Base-by-base conservation (phyloP, 1,140 invertebrate species). In the Schlechtendalia chinensis region DNA sequence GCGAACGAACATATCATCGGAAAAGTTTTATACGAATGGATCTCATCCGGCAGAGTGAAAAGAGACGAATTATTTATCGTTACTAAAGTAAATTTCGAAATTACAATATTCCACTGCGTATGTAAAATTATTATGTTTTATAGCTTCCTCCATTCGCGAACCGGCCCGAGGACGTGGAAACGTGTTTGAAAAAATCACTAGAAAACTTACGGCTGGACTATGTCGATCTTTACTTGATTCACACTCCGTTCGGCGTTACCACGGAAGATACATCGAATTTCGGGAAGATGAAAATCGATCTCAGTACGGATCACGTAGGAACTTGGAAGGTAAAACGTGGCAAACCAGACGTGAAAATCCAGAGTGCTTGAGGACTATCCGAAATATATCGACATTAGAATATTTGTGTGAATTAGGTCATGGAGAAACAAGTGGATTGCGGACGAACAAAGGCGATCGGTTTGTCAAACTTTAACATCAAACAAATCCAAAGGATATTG, bases 211-310 rank as follows among this genome's bases (percentile, higher is more conserved):
- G 91, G 82, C 84, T 94, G 77, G 89, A 92, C 81, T 96, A 96
- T 84, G 85, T 96, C 4, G 95, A 97, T 84, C 87, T 96, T 80
- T 96, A 95, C 85, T 86, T 96, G 16, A 88, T 96, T 69, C 94
- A 97, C 82, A 89, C 90, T 47, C 94, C 95, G 0, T 92, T 94
- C 84, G 92, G 89, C 16, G 91, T 91, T 82, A 88, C 90, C 86
- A 0, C 4, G 1, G 22, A 8, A 19, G 24, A 47, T 3, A 10
- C 14, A 0, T 0, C 14, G 4, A 19, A 12, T 4, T 2, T 12
- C 4, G 3, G 0, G 3, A 92, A 72, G 63, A 82, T 82, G 61
- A 82, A 81, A n/a, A 69, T 65, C 6, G 67, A 81, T 69, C 5
- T 2, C 3, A 53, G 22, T 1, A 84, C 82, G 6, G 83, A 83